Conservation (phyloP, 2,888 invertebrate species). For the Eudasyphora cyanicolor region DNA sequence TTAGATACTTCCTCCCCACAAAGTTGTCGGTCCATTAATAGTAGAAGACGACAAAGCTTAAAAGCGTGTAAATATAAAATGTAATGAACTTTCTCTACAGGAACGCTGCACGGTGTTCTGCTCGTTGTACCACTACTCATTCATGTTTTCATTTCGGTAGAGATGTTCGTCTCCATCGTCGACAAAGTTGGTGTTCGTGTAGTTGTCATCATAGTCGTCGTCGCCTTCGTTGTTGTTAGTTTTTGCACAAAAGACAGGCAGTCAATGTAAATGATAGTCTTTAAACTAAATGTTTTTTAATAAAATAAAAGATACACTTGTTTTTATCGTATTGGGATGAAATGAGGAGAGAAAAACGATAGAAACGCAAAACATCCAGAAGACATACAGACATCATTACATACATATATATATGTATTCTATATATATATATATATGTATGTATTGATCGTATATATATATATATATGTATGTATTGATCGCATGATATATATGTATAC, state of each 20-base stretch:
- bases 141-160: constrained; percentile 28
- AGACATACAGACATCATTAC: not conserved
- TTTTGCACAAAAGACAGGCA: constrained; percentile 47
- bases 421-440: too few relatives aligned
- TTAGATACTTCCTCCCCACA: not conserved
- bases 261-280: constrained; percentile 62
- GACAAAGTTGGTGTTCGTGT: constrained; percentile 8
- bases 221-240: constrained; percentile 15
- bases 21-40: constrained; percentile 31
- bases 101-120: too few relatives aligned
- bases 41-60: constrained; percentile 21
- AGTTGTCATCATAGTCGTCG: constrained; percentile 35
- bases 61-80: constrained; percentile 52
- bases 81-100: constrained; percentile 48
- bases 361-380: constrained; percentile 5
- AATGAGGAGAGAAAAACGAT: constrained; percentile 23
- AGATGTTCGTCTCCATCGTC: constrained; percentile 4
- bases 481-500: not conserved
- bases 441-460: too few relatives aligned
- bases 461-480: not conserved
- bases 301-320: constrained; percentile 55
- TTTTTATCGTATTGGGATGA: constrained; percentile 39
- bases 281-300: constrained; percentile 62
- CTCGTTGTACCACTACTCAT: too few relatives aligned
- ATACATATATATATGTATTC: not conserved